Base-by-base conservation (phyloP, 2,113 vertebrate species). In the Trematocara marginatum region DNA sequence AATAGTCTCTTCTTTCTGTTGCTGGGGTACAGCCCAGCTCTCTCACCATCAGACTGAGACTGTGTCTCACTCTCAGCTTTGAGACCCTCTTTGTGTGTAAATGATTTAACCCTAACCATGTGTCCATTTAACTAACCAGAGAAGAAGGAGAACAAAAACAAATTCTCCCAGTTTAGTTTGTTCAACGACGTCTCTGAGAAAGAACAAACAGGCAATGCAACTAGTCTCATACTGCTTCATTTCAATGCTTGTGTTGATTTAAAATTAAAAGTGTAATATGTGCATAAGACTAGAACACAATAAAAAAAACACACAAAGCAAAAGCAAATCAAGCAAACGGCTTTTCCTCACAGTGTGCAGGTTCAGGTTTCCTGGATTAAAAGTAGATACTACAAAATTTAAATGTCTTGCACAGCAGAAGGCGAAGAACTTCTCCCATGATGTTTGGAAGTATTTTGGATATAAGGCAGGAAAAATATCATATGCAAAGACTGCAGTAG, bases 1-100 rank as follows among this genome's bases (percentile, higher is more conserved):
- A 94, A 95, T 93, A 91, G 88, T 79, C 83, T 84, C 11, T 47
- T 91, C 29, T 86, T 47, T 61, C 79, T 91, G 91, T 93, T 94
- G 90, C 92, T 82, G 83, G 86, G 79, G 86, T 83, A 61, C 45
- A 18, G 45, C 26, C 71, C 90, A 34, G 51, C 83, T 40, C 7
- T 79, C 83, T 80, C 26, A 12, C 84, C 35, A 3, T 81, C 83
- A 47, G 66, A 16, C 47, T 66, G 56, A 12, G 47, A n/a, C 20
- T 66, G 51, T 80, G 87, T 84, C 56, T 53, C 35, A 42, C 26
- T 52, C 45, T 81, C 20, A 53, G 54, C 78, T 88, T 86, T 74
- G 71, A 86, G 83, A 23, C 20, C n/a, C 66, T 29, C 6, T 86
- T 18, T 82, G 83, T 64, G 59, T 79, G 64, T 90, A 71, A 87